These are phyloP conservation scores for Pollenia griseotomentosa DNA, from an alignment of 2,888 invertebrate species.

Conservation along the genomic window DNA sequence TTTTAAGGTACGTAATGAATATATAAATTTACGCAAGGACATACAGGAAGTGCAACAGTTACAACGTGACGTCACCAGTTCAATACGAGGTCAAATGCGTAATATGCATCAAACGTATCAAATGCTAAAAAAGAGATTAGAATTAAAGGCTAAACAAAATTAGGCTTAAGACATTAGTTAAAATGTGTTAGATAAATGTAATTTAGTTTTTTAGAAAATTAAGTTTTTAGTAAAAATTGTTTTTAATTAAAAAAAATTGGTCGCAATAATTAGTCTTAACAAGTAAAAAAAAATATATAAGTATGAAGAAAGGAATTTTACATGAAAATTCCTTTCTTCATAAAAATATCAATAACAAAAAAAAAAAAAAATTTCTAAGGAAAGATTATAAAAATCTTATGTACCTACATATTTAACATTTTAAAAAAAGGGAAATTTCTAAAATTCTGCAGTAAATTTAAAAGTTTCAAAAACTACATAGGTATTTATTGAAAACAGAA, in stretches of 20 bases:
- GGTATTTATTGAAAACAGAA: no score
- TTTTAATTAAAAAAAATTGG: neutral
- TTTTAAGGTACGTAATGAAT: slow-evolving; percentile 91
- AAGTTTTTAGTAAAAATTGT: neutral
- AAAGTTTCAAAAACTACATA: no score
- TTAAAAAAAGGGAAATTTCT: no score
- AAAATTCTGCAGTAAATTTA: no score
- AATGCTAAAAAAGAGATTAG: slow-evolving; percentile 89
- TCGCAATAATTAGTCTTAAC: no score
- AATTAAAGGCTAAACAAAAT: slow-evolving; percentile 78
- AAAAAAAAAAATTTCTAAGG: no score
- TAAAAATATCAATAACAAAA: no score
- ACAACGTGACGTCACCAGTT: slow-evolving; percentile 90
- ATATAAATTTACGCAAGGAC: slow-evolving; percentile 91
- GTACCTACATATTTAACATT: no score
- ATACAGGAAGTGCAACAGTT: slow-evolving; percentile 91
- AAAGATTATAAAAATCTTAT: no score
- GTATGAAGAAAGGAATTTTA: no score
- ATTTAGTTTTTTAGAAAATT: neutral
- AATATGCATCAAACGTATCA: slow-evolving; percentile 90
- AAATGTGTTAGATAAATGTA: slow-evolving; percentile 14
- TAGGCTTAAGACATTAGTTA: slow-evolving; percentile 22
- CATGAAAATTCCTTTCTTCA: no score
- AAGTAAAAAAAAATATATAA: no score
- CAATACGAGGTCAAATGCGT: slow-evolving; percentile 89